Evolutionary conservation across 1,140 invertebrate species (phyloP), one percentile per base, ranked within the genome.

Genomic region (Drosophila nigrodunni): DNA sequence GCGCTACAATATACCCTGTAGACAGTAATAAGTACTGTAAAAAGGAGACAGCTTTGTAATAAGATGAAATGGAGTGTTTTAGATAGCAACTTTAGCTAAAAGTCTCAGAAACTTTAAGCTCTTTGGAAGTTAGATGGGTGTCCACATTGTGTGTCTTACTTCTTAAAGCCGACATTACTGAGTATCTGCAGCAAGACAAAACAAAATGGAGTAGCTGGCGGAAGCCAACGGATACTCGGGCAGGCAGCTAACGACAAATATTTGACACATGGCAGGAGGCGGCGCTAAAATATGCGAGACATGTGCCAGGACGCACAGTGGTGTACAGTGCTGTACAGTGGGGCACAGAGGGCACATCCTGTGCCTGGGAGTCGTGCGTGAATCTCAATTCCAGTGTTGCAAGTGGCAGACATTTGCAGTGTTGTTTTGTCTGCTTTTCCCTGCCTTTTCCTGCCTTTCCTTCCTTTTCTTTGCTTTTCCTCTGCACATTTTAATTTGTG

Each of bases 401-500:
- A 65, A 60, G 67, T 69, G 43, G 47, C 73, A 76, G 59, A 66
- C 41, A 21, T 21, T 57, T 35, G 25, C 35, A 8, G 13, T 55
- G 54, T 41, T 37, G n/a, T 54, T 30, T 54, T 37, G 25, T 30
- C 25, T 54, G 13, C 52, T 50, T 11, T 50, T 35, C 30, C 77
- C 74, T 77, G 67, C 70, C 6, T 30, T 30, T 30, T 6, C 25
- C 25, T 30, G 25, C 25, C 4, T 21, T 2, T 21, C 1, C 18
- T 37, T 54, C 18, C 52, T 50, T 11, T 57, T 35, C 30, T n/a
- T 13, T 76, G 47, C 62, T 54, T 62, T 50, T 69, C 73, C 54
- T 79, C 74, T 80, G 67, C 70, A 79, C 72, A 82, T 89, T 89
- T 89, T 89, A 89, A 89, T 89, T 89, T 89, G 78, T 89, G 85